Evolutionary conservation across 2,888 invertebrate genomes (phyloP), one percentile per base, ranked within the genome.

Genomic region (Hypolimnas misippus): DNA sequence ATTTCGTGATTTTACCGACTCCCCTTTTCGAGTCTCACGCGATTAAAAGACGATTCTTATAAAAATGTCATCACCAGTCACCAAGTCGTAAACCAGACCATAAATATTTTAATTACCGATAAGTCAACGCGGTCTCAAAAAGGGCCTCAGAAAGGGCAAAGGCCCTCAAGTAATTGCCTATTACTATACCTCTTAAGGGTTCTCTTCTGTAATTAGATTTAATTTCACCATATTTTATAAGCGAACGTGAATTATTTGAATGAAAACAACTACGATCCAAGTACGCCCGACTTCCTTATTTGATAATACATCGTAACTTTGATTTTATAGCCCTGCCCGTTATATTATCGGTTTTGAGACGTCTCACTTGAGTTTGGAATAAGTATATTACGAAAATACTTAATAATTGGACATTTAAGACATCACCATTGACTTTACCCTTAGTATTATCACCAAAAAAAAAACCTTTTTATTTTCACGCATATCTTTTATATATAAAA

Each of bases 181-280:
- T 71, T 71, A 71, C 62, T 62, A 62, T 59, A 38, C 70, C 69
- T 64, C 59, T 63, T 67, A 64, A 61, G 67, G 69, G 58, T 68
- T 65, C 63, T 67, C 59, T 65, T 64, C 67, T 65, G 66, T 72
- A 72, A 72, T 72, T 72, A 69, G 66, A 63, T 44, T 68, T 70
- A 72, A 70, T 72, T 68, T 66, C 65, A 60, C 57, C 62, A 68
- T 70, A 66, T 67, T 68, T 70, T 69, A 67, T 57, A 59, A 6
- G 57, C 52, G 66, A 40, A 51, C 67, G 67, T 66, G 62, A 68
- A 68, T 65, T 63, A 70, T 67, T 66, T 53, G 49, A 58, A 61
- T 62, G 68, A 62, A 63, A 62, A 64, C 57, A 58, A 57, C 53
- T 40, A 55, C 61, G 40, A 66, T 33, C 33, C 33, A 12, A 33